Conservation (phyloP, 1,140 invertebrate species). For the Tribolium castaneum region DNA sequence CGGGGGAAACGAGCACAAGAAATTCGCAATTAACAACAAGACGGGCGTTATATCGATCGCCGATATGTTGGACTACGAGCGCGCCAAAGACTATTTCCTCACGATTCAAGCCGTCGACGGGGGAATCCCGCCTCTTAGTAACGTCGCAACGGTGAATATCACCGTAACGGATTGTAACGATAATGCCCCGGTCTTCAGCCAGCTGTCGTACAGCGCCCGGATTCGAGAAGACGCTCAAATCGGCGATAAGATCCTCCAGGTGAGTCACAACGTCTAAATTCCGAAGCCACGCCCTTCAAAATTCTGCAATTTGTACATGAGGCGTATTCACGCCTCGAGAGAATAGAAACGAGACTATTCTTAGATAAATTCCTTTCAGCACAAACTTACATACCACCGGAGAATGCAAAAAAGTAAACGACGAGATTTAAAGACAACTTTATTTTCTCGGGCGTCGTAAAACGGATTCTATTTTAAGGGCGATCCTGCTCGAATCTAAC, state of each 20-base stretch:
- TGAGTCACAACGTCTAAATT: constrained; percentile 61
- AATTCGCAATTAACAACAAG: constrained; percentile 81
- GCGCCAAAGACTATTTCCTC: constrained; percentile 85
- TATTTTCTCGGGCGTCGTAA: constrained; percentile 6
- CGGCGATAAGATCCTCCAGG: constrained; percentile 78
- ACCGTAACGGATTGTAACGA: constrained; percentile 90
- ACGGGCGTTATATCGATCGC: constrained; percentile 81
- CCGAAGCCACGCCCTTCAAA: background rate
- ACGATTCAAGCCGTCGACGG: constrained; percentile 92
- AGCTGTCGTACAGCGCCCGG: constrained; percentile 81
- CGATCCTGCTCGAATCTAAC: background rate
- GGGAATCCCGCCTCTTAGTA: constrained; percentile 85
- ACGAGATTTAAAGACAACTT: background rate
- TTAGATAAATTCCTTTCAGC: background rate
- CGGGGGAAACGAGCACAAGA: constrained; percentile 88
- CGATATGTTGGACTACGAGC: constrained; percentile 87
- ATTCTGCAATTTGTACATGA: background rate
- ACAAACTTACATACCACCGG: background rate
- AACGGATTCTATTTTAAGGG: background rate
- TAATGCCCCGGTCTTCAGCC: constrained; percentile 86
- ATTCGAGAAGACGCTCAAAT: constrained; percentile 82
- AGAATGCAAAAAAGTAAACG: background rate
- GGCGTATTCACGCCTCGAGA: background rate
- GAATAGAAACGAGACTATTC: background rate
- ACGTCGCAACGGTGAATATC: constrained; percentile 89